phyloP scores from a whole-genome alignment of 2,797 vertebrate genomes.

The Sebastolobus alascanus region DNA sequence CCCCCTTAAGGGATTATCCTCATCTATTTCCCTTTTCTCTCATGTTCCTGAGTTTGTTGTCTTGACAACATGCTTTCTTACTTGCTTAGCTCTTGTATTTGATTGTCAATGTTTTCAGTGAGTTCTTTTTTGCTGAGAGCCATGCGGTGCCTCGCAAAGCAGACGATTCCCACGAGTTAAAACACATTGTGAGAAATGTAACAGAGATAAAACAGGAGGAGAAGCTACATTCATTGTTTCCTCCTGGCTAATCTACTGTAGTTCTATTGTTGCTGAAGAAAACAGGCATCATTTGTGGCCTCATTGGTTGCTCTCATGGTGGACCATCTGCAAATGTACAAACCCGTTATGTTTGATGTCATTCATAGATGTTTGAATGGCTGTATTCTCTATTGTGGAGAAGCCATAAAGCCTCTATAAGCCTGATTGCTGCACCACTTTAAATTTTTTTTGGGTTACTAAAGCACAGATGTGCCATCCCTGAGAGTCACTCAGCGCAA shows the following conservation, averaged over 20 bases:
- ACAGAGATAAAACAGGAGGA: background rate
- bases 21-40: conserved; percentile 1
- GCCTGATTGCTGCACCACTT: conserved; percentile 19
- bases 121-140: conserved; percentile 7
- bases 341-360: background rate
- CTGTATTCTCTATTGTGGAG: background rate
- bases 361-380: conserved; percentile 7
- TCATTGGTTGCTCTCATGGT: background rate
- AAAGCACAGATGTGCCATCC: background rate
- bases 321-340: conserved; percentile 13
- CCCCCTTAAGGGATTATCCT: background rate
- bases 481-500: conserved; percentile 20
- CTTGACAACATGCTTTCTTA: background rate
- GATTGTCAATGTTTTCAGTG: background rate
- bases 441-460: background rate
- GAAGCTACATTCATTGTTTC: background rate
- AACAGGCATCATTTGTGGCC: background rate
- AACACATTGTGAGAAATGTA: background rate
- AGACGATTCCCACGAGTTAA: background rate
- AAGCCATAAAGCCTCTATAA: conserved; percentile 11
- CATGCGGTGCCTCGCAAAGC: background rate
- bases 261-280: background rate
- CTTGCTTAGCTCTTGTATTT: background rate
- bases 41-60: conserved; percentile 14
- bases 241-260: background rate